Conservation (phyloP, 1,140 invertebrate species). For the Sarcophaga bullata region DNA sequence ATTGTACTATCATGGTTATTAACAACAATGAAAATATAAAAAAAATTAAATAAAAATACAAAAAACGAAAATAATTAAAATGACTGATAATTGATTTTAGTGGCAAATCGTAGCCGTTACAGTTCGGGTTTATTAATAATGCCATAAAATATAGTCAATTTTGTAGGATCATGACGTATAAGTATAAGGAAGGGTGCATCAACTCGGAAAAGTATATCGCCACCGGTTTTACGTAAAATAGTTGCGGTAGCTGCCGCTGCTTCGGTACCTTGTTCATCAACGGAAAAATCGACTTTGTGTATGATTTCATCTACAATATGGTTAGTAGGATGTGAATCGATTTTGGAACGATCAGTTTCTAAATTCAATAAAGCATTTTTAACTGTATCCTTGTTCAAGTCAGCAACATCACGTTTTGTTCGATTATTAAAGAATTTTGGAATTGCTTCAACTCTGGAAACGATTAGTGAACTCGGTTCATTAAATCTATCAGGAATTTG, state of each 20-base stretch:
- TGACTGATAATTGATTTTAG: too few species aligned
- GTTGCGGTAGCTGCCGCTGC: conserved; percentile 72
- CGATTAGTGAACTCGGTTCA: neutral
- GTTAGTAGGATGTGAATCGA: conserved; percentile 63
- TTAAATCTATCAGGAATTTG: neutral
- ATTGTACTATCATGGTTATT: too few species aligned
- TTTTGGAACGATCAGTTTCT: conserved; percentile 13
- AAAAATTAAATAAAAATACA: too few species aligned
- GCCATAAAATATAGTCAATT: conserved; percentile 74
- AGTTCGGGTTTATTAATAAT: conserved; percentile 66
- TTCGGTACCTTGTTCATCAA: conserved; percentile 80
- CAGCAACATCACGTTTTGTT: neutral
- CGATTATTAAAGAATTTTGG: too few species aligned
- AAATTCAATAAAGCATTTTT: neutral
- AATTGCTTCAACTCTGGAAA: neutral
- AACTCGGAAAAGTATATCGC: conserved; percentile 69
- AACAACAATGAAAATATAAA: too few species aligned
- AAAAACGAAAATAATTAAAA: too few species aligned
- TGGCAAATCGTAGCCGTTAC: neutral
- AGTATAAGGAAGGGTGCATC: conserved; percentile 80
- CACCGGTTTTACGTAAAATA: conserved; percentile 68
- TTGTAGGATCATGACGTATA: conserved; percentile 72
- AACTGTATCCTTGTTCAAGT: neutral
- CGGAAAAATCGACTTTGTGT: conserved; percentile 73
- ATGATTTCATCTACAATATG: conserved; percentile 72